Evolutionary conservation across 2,797 vertebrate species (phyloP).

Genomic region (Sebastes reedi): DNA sequence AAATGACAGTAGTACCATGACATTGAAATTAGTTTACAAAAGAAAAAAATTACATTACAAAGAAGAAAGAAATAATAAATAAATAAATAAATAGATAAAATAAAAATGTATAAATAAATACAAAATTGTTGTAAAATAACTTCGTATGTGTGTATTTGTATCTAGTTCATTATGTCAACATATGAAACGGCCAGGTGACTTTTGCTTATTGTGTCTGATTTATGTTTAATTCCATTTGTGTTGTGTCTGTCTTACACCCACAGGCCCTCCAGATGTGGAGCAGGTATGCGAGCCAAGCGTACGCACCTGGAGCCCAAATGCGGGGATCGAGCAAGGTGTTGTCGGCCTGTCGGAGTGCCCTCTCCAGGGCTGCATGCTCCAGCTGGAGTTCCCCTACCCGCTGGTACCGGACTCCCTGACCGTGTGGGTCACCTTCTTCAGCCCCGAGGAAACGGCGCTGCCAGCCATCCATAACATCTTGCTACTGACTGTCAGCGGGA

Average conservation of each 20-base stretch:
- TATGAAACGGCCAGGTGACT: neutral
- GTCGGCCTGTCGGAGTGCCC: conserved; percentile 91
- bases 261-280: conserved; percentile 96
- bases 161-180: neutral
- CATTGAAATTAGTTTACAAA: no score
- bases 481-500: conserved; percentile 88
- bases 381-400: conserved; percentile 90
- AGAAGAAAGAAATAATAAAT: no score
- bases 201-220: neutral
- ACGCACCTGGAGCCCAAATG: conserved; percentile 96
- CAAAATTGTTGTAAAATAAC: no score
- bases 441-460: conserved; percentile 89
- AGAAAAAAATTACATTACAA: no score
- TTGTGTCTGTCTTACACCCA: conserved; percentile 6
- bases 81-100: no score
- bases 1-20: no score
- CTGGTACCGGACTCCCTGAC: conserved; percentile 92
- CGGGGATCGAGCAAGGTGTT: conserved; percentile 83
- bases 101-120: no score
- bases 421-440: conserved; percentile 96
- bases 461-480: conserved; percentile 94
- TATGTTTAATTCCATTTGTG: neutral
- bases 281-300: conserved; percentile 96
- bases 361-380: conserved; percentile 94
- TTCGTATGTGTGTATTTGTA: no score